A percentile compares a stretch with the other conserved stretches of the same genome.
These are phyloP conservation scores for Pangasius mekongensis DNA, from an alignment of 2,797 vertebrate genomes.

Conservation along the genomic window DNA sequence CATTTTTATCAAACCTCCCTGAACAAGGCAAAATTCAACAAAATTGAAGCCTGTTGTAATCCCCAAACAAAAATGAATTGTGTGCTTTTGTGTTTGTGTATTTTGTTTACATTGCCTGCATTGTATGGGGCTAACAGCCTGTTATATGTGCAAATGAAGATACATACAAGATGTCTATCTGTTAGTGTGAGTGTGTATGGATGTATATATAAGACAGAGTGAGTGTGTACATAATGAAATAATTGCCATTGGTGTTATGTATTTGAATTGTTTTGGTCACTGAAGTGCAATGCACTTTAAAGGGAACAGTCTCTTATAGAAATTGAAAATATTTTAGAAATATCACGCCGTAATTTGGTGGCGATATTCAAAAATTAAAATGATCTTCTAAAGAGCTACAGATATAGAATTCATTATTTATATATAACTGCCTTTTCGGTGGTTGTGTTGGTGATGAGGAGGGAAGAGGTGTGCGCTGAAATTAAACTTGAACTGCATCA, in stretches of 20 bases:
- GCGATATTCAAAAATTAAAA: neutral
- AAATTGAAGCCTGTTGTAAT: neutral
- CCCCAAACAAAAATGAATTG: neutral
- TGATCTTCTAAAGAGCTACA: neutral
- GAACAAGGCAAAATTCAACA: too few species aligned
- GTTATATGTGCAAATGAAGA: neutral
- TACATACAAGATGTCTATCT: neutral
- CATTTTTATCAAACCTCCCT: neutral
- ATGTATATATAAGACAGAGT: neutral
- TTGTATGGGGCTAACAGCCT: neutral
- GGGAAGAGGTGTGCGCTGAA: neutral
- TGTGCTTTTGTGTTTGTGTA: neutral
- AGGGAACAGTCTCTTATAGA: neutral
- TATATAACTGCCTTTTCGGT: neutral
- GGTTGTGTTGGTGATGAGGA: neutral
- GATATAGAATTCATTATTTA: neutral
- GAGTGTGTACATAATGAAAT: neutral
- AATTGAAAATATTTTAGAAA: neutral
- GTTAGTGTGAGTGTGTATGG: neutral
- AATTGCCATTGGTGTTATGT: neutral
- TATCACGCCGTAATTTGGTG: neutral
- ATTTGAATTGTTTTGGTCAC: slow-evolving; percentile 11
- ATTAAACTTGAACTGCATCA: neutral
- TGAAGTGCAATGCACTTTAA: neutral
- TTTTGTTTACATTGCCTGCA: neutral